Base-by-base conservation (phyloP, 2,888 invertebrate species). In the Gortyna flavago region DNA sequence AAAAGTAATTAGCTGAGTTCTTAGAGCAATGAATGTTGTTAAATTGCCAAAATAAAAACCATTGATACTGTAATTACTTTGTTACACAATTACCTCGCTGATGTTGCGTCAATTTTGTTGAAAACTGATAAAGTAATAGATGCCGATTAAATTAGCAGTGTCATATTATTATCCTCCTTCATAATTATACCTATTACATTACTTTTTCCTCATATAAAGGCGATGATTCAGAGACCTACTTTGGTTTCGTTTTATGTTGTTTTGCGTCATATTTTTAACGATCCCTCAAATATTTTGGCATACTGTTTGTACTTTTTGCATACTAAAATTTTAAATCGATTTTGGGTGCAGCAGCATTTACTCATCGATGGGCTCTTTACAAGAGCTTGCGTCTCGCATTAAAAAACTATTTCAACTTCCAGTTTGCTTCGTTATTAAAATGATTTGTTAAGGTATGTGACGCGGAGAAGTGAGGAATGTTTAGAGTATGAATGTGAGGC, bases 191-290 rank as follows among this genome's bases (percentile, higher is more conserved):
- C 81, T 72, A 38, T 64, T 38, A 25, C 21, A 35, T 81, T 72
- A 80, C 13, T 67, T 82, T 81, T 82, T 82, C 75, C 82, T 79
- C n/a, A 18, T 67, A 29, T n/a, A 54, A 51, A 72, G 41, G 8
- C 82, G 18, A 57, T 75, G 79, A 79, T 51, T 80, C 77, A 76
- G 57, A 68, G 9, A 44, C 29, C 4, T 9, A 11, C 16, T n/a
- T 54, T 16, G 7, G 13, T 44, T 38, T 57, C 5, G 11, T 25
- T 35, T n/a, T n/a, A 48, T 18, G 21, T 48, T 3, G n/a, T 41
- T 73, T 48, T 25, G 38, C 51, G 59, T 35, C 83, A 66, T 38
- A 61, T 83, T 82, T 75, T 82, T 83, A 67, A 79, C 29, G 66
- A 61, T 44, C 18, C 29, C 54, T 0, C 11, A 83, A 54, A 51